Percentiles rank a stretch among this genome's conserved stretches.
phyloP scores from a whole-genome alignment of 1,140 invertebrate species.

The Drosophila arizonae region DNA sequence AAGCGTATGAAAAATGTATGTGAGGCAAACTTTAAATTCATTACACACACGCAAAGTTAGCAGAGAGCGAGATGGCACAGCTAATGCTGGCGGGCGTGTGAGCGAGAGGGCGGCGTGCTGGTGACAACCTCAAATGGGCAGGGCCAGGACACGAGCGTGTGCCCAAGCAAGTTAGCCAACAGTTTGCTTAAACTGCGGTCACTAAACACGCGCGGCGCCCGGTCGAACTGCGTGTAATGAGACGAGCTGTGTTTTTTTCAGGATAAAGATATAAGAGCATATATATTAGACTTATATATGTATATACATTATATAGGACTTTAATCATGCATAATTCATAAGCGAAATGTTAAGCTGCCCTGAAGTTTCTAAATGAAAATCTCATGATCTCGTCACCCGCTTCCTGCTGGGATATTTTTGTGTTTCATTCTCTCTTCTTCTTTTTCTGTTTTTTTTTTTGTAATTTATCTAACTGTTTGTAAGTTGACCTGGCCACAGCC shows the following conservation, averaged over 20 bases:
- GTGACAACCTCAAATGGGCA: conserved; percentile 58
- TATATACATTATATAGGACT: too few species aligned
- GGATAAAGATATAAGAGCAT: neutral
- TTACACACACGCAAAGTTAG: conserved; percentile 76
- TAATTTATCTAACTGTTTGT: conserved; percentile 20
- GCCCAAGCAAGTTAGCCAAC: conserved; percentile 37
- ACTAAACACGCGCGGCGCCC: conserved; percentile 52
- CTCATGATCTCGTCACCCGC: neutral
- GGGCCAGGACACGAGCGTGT: conserved; percentile 18
- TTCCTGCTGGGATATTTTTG: neutral
- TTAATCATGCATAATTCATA: too few species aligned
- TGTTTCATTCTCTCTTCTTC: neutral
- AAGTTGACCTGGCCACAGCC: conserved; percentile 43
- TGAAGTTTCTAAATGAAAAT: too few species aligned
- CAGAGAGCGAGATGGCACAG: conserved; percentile 1
- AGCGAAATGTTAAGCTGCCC: too few species aligned
- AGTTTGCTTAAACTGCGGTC: conserved; percentile 77
- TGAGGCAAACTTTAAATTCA: conserved; percentile 78
- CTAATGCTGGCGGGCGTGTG: neutral
- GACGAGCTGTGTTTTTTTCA: neutral
- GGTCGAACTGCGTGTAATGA: conserved; percentile 18
- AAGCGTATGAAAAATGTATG: conserved; percentile 77
- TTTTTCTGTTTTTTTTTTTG: conserved; percentile 1
- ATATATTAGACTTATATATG: too few species aligned
- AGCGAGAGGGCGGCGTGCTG: conserved; percentile 27